Conservation (phyloP, 30 jellyfish, hydroid and myxozoan genomes). For the Turritopsis dohrnii region DNA sequence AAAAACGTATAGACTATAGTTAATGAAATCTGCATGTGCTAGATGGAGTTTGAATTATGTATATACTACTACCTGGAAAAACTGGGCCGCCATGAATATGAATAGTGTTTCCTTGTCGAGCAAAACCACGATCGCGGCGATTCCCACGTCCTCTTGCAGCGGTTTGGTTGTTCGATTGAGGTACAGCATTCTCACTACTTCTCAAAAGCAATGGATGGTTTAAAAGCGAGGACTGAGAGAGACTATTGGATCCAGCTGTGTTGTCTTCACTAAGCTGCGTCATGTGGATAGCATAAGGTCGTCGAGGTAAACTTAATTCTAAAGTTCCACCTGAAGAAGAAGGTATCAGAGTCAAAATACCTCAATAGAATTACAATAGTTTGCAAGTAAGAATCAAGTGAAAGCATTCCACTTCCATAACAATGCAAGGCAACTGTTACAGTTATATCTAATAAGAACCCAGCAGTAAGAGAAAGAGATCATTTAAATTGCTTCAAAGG, state of each 20-base stretch:
- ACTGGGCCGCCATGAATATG: constrained; percentile 49
- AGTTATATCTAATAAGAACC: no score
- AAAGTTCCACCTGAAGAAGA: constrained; percentile 43
- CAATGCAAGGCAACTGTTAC: no score
- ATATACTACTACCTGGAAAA: not conserved
- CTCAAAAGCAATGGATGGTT: constrained; percentile 78
- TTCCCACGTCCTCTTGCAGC: constrained; percentile 44
- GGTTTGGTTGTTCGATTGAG: not conserved
- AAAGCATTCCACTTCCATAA: no score
- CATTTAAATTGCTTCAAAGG: no score
- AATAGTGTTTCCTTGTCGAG: constrained; percentile 72
- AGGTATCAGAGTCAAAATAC: not conserved
- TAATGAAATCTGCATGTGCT: no score
- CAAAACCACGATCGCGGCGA: constrained; percentile 61
- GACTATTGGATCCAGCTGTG: constrained; percentile 23
- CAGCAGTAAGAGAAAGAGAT: no score
- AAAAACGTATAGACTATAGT: no score
- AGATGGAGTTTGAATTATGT: no score
- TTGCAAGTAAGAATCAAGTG: not conserved
- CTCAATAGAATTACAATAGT: not conserved
- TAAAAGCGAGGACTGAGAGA: constrained; percentile 53
- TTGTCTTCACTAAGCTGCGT: constrained; percentile 52
- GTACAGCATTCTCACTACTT: not conserved
- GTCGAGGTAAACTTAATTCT: constrained; percentile 63
- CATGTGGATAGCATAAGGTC: constrained; percentile 78